Evolutionary conservation across 2,888 invertebrate species (phyloP).

Genomic region (Oscheius myriophilus): DNA sequence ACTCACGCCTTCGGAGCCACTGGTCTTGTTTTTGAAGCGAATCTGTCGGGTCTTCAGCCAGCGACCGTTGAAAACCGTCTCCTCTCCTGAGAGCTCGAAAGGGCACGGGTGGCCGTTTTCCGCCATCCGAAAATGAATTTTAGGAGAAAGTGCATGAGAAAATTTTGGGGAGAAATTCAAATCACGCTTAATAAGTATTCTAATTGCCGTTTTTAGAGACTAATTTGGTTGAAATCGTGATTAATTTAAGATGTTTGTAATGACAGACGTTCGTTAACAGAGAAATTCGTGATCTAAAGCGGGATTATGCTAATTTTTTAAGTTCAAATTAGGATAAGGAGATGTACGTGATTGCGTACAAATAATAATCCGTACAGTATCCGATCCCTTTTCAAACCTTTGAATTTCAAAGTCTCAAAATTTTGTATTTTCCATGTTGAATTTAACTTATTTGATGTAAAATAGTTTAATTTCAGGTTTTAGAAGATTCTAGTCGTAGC

Average conservation of each 20-base stretch:
- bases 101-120: slow-evolving; percentile 35
- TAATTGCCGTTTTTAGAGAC: too few species aligned
- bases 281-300: too few species aligned
- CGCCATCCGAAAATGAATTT: not conserved
- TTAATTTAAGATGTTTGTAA: too few species aligned
- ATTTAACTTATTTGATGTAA: not conserved
- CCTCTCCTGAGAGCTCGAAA: slow-evolving; percentile 40
- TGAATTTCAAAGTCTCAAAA: not conserved
- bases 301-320: too few species aligned
- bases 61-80: slow-evolving; percentile 49
- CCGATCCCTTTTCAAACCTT: not conserved
- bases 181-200: too few species aligned
- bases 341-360: slow-evolving; percentile 10
- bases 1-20: slow-evolving; percentile 42
- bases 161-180: too few species aligned
- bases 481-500: slow-evolving; percentile 1
- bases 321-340: not conserved
- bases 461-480: not conserved
- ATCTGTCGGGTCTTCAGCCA: slow-evolving; percentile 55
- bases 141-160: too few species aligned
- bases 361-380: not conserved
- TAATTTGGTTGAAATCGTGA: too few species aligned
- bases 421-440: not conserved
- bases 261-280: too few species aligned
- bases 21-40: slow-evolving; percentile 35